phyloP scores from a whole-genome alignment of 2,888 invertebrate species.

The Stenodema calcarata region DNA sequence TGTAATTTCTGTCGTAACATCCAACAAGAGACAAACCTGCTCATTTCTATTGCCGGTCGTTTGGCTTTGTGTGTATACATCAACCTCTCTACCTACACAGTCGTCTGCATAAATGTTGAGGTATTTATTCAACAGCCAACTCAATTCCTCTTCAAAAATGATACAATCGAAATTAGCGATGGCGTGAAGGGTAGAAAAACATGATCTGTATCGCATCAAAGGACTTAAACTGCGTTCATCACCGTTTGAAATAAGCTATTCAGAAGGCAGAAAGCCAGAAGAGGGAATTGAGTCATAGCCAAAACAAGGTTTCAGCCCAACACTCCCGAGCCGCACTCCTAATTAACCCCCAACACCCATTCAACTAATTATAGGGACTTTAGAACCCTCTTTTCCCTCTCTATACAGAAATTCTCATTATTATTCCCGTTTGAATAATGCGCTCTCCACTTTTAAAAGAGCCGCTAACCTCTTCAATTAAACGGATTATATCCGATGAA shows the following conservation, averaged over 20 bases:
- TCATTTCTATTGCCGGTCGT: no score
- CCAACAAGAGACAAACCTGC: no score
- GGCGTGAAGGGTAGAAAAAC: no score
- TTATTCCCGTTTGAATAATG: slow-evolving; percentile 44
- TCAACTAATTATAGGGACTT: slow-evolving; percentile 46
- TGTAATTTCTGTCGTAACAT: no score
- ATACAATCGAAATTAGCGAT: no score
- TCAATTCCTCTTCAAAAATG: no score
- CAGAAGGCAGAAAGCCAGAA: background rate
- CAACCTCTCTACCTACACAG: no score
- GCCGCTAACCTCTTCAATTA: slow-evolving; percentile 32
- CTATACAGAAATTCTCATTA: slow-evolving; percentile 41
- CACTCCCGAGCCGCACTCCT: slow-evolving; percentile 13
- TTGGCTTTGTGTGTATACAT: no score
- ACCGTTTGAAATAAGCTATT: slow-evolving; percentile 43
- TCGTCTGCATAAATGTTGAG: no score
- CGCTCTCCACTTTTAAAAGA: slow-evolving; percentile 17
- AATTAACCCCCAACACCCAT: slow-evolving; percentile 46
- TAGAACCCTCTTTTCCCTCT: background rate
- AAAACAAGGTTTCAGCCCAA: slow-evolving; percentile 42
- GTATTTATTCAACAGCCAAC: no score
- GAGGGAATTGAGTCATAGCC: slow-evolving; percentile 46
- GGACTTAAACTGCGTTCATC: slow-evolving; percentile 38
- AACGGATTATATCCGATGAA: slow-evolving; percentile 11
- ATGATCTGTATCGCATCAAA: slow-evolving; percentile 30